phyloP scores from a whole-genome alignment of 2,797 vertebrate species.

The Acrossocheilus fasciatus region DNA sequence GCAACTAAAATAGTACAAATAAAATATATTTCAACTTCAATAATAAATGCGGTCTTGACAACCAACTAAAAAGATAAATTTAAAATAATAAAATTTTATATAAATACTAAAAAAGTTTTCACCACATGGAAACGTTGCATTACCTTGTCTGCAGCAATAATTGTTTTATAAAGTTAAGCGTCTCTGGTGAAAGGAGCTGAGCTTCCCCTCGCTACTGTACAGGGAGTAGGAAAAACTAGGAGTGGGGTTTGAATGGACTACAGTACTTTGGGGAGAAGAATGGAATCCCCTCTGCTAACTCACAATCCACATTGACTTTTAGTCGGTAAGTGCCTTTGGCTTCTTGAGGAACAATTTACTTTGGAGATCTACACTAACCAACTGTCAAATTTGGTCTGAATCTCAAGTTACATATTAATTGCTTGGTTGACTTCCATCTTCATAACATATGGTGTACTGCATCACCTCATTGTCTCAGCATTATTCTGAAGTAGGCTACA shows the following conservation, averaged over 20 bases:
- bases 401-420: neutral
- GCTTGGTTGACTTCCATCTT: neutral
- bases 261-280: neutral
- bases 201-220: neutral
- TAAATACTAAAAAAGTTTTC: neutral
- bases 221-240: neutral
- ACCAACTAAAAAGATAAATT: accelerated
- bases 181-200: neutral
- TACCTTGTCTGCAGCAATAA: neutral
- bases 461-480: too few species aligned
- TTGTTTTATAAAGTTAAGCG: neutral
- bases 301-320: neutral
- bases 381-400: neutral
- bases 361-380: neutral
- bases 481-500: neutral
- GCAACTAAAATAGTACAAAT: neutral
- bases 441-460: too few species aligned
- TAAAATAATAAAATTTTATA: neutral
- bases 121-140: neutral
- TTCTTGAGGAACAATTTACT: neutral
- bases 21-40: neutral
- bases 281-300: neutral
- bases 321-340: neutral
- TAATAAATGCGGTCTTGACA: neutral
- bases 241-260: neutral